Evolutionary conservation across 2,113 vertebrate genomes (phyloP), one percentile per base, ranked within the genome.

Genomic region (Salvelinus alpinus): DNA sequence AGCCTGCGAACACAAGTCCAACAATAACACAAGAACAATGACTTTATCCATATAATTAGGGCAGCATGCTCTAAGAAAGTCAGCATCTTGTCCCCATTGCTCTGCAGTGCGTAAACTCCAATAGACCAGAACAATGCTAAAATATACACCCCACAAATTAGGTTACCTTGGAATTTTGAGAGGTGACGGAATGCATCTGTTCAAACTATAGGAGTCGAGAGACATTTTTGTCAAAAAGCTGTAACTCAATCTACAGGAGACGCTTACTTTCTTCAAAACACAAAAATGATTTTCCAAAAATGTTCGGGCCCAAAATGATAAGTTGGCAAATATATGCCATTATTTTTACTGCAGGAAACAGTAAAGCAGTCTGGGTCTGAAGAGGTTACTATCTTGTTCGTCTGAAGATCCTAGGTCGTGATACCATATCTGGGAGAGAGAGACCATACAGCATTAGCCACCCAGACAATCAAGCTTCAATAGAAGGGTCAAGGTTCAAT

Each of bases 281-380:
- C 64, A 14, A 25, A 70, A 70, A 47, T 13, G 1, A 48, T 70
- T 22, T 70, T 22, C n/a, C 3, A 14, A 70, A 8, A 24, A 84
- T 80, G 85, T 84, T 81, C 78, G 16, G 67, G 75, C 79, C 34
- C 85, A 67, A 77, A 83, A 84, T 83, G 51, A 62, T 84, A 80
- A 81, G 78, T 85, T 80, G 80, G 84, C 80, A 83, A 81, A 79
- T 20, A 64, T 88, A 78, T 80, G 59, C 85, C 88, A 90, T 91
- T 89, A 88, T 84, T 81, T 92, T 91, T 88, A 86, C 85, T 81
- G 85, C 88, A 91, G 89, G 91, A 92, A 92, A 85, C 81, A 48
- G 75, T 87, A 81, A 84, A 88, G 67, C 16, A 66, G 75, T 72
- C 80, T 80, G n/a, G 67, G 66, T 69, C 73, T 74, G 71, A 6